These are phyloP conservation scores for Orchestes rusci DNA, from an alignment of 2,888 invertebrate genomes.

Conservation along the genomic window DNA sequence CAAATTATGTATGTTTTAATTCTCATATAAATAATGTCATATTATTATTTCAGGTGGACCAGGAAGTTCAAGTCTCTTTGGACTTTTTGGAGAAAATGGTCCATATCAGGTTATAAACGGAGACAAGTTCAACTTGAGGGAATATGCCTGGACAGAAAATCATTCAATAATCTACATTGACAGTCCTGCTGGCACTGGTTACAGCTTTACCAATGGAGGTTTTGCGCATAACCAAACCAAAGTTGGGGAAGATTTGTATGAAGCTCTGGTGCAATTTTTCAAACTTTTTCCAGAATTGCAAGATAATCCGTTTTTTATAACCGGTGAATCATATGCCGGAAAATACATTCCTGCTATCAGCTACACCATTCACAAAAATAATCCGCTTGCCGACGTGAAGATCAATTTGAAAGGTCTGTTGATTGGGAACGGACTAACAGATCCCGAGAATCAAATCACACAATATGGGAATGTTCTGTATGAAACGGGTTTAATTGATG, in stretches of 20 bases:
- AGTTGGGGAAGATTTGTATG: conserved; percentile 71
- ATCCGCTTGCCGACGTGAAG: conserved; percentile 34
- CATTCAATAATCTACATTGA: conserved; percentile 84
- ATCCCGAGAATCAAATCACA: conserved; percentile 52
- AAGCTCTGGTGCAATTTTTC: conserved; percentile 71
- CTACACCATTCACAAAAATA: conserved; percentile 59
- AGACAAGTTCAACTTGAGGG: conserved; percentile 43
- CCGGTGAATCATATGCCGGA: conserved; percentile 84
- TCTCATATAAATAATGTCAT: too few relatives aligned
- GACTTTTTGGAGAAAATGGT: conserved; percentile 74
- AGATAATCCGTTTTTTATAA: conserved; percentile 69
- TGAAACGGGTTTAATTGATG: conserved; percentile 61
- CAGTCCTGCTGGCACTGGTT: conserved; percentile 82
- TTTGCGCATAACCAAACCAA: conserved; percentile 70
- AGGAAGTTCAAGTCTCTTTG: conserved; percentile 66
- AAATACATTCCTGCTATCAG: conserved; percentile 69
- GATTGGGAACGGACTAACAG: conserved; percentile 60
- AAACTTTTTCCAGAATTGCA: conserved; percentile 67
- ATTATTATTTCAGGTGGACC: conserved; percentile 52
- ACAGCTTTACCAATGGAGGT: conserved; percentile 80
- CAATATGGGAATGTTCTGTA: conserved; percentile 62
- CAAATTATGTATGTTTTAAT: too few relatives aligned
- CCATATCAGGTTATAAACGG: conserved; percentile 52
- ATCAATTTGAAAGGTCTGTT: conserved; percentile 35
- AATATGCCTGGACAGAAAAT: conserved; percentile 69